phyloP scores from a whole-genome alignment of 2,113 vertebrate species.

The Microcebus griseorufus region DNA sequence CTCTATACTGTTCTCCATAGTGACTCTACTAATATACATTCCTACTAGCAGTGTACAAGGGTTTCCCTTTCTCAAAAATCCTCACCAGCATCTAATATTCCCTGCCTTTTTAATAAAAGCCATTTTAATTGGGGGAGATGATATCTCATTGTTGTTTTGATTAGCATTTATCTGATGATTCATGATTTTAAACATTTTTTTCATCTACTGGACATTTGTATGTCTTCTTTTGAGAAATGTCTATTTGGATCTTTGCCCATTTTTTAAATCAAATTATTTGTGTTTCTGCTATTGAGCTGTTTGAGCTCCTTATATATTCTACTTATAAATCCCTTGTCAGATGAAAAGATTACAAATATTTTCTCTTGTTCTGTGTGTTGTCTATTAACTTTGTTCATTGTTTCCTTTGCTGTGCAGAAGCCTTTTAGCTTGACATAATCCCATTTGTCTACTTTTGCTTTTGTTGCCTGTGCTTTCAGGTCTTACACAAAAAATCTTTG shows the following conservation, averaged over 20 bases:
- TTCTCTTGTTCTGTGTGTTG: not conserved
- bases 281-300: not conserved
- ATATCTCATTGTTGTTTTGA: too few relatives aligned
- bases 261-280: not conserved
- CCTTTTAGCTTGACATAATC: not conserved
- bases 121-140: too few relatives aligned
- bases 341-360: not conserved
- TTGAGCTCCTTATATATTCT: not conserved
- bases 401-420: not conserved
- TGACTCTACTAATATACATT: too few relatives aligned
- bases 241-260: not conserved
- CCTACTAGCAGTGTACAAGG: too few relatives aligned
- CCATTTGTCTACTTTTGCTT: not conserved
- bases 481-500: not conserved
- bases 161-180: not conserved
- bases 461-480: not conserved
- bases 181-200: not conserved
- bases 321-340: not conserved
- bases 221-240: not conserved
- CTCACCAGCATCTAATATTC: too few relatives aligned
- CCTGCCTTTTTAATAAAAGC: too few relatives aligned
- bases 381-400: not conserved
- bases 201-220: not conserved
- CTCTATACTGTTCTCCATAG: too few relatives aligned
- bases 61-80: too few relatives aligned